Evolutionary conservation across 2,797 vertebrate species (phyloP), one percentile per base, ranked within the genome.

Genomic region (Lates japonicus): DNA sequence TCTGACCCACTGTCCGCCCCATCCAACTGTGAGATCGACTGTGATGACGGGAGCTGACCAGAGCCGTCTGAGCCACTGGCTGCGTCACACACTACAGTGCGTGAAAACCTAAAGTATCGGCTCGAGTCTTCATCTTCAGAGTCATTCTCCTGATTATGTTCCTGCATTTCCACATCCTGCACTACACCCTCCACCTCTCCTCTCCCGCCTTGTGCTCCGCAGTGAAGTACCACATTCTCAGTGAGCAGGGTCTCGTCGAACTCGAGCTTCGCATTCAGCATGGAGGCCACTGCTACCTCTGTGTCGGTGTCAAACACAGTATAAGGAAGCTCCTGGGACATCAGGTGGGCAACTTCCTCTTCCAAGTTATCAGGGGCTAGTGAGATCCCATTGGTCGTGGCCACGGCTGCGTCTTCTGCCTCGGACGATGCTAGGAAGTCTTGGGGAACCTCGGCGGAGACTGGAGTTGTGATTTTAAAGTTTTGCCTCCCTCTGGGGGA

Each of bases 1-100:
- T 98, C 97, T 0, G 97, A 97, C 70, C 96, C 96, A 0, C 97
- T 96, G 1, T 98, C 97, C 0, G 96, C 96, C 4, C 97, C 97
- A 0, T 98, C 97, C 76, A 98, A 87, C 87, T 98, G 97, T 2
- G 96, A 92, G 61, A 98, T 98, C 0, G 95, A 94, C 52, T 84
- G 93, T 5, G 94, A 66, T 37, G 93, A 80, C 12, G 90, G 61
- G 29, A 87, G 76, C 35, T 87, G 85, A 51, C 70, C 83, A 0
- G 90, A 44, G 7, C 86, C 19, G 1, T 87, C 84, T 0, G 93
- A 84, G 71, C 92, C 85, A 46, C 91, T 85, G 0, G 88, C 78
- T 9, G 94, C 87, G 0, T 95, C 94, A 11, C 91, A 84, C 25
- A 95, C 94, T 52, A 97, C 96, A 0, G 95, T 97, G 19, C 96